Base-by-base conservation (phyloP, 2,797 vertebrate species). In the Hoplostethus atlanticus region DNA sequence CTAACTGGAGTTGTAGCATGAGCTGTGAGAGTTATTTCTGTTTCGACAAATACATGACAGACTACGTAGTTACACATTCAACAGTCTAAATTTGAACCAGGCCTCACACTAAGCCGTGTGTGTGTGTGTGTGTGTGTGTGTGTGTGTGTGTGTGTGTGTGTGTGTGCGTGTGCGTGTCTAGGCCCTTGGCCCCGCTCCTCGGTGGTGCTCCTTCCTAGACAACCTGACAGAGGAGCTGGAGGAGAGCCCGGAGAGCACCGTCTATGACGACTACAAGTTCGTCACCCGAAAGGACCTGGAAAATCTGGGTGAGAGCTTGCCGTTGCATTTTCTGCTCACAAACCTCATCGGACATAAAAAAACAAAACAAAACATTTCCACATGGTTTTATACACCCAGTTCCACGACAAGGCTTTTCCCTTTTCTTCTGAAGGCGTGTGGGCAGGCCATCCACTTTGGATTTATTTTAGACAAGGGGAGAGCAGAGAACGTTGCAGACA, bases 221-320 rank as follows among this genome's bases (percentile, higher is more conserved):
- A 99, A 94, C 90, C 89, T 99, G 86, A 99, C 98, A 0, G 98
- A 99, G 76, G 98, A 99, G 66, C 85, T 99, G 62, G 98, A 99
- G 89, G 98, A 99, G 90, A 99, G 96, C 75, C 97, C 97, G 0
- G 98, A 99, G 89, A 97, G 92, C 92, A 98, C 97, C 0, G 96
- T 99, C 46, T 99, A 99, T 6, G 98, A 99, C 0, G 98, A 99
- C 87, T 99, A 99, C 91, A 99, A 99, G 89, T 99, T 99, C 13
- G 97, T 99, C 85, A 99, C 98, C 80, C 94, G 91, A 79, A 98
- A 96, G 87, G 98, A 99, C 83, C 95, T 99, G 77, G 98, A 99
- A 64, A 97, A 96, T 79, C 93, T 99, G 79, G 97, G 98, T 99
- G 94, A 96, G 93, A 68, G 28, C 9, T 21, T 2, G 0, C 25